phyloP scores from a whole-genome alignment of 2,888 invertebrate species.

The Acleris cristana region DNA sequence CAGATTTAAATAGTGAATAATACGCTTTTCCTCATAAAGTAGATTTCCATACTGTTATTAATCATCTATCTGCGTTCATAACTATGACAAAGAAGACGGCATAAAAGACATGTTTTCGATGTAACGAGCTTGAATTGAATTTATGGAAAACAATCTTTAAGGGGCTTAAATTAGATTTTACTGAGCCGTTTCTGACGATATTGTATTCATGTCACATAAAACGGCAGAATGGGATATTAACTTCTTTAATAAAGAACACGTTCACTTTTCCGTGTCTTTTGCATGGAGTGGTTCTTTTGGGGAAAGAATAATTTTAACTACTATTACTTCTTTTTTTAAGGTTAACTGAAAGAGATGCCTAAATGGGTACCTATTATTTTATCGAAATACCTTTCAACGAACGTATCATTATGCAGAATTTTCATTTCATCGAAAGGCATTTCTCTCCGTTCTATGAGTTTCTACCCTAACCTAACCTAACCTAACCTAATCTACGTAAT shows the following conservation, averaged over 20 bases:
- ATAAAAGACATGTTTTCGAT: constrained; percentile 59
- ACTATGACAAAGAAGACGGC: constrained; percentile 59
- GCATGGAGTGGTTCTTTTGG: too few species aligned
- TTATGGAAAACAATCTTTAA: constrained; percentile 45
- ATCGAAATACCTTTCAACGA: too few species aligned
- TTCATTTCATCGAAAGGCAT: too few species aligned
- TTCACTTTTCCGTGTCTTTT: neutral
- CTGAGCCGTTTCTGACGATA: neutral
- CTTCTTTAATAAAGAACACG: neutral
- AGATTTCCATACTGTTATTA: neutral
- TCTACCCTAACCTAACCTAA: too few species aligned
- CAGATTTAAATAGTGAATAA: neutral
- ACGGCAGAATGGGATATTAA: neutral
- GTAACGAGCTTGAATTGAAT: constrained; percentile 42
- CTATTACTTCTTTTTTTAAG: too few species aligned
- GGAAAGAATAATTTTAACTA: too few species aligned
- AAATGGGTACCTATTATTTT: too few species aligned
- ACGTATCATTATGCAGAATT: too few species aligned
- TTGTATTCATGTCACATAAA: neutral
- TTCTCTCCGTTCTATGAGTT: too few species aligned
- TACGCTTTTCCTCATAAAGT: neutral
- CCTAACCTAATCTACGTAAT: too few species aligned
- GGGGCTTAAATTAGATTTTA: constrained; percentile 17
- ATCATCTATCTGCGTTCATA: neutral
- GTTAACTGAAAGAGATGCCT: too few species aligned